phyloP scores from a whole-genome alignment of 2,797 vertebrate genomes.

The Poecilia picta region DNA sequence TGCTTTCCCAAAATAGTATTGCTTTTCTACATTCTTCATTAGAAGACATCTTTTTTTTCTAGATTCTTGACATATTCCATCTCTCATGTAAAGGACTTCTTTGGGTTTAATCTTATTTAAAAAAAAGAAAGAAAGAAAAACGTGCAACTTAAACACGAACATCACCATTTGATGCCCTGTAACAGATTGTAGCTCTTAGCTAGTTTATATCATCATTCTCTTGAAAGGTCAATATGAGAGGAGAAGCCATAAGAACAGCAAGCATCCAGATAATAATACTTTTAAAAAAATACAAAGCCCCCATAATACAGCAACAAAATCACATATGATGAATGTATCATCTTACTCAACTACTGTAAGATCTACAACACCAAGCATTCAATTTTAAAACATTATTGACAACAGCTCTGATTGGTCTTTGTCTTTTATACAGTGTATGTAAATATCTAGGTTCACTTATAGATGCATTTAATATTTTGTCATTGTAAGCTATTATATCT shows the following conservation, averaged over 20 bases:
- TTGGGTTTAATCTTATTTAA: not conserved
- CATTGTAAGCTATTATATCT: not conserved
- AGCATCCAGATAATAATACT: not conserved
- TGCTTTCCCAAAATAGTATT: not conserved
- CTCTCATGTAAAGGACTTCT: not conserved
- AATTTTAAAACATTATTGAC: not conserved
- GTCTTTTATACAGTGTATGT: not conserved
- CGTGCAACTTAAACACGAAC: not conserved
- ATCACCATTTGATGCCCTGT: not conserved
- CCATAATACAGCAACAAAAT: not conserved
- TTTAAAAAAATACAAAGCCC: not conserved
- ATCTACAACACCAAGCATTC: not conserved
- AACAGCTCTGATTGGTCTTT: not conserved
- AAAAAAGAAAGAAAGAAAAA: not conserved
- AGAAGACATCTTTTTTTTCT: not conserved
- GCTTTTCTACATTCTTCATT: not conserved
- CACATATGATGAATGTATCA: not conserved
- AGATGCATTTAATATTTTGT: not conserved
- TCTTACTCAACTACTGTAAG: not conserved
- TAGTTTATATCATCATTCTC: not conserved
- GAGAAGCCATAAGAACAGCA: not conserved
- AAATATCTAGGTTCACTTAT: not conserved
- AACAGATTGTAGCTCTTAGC: not conserved
- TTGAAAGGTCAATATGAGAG: not conserved
- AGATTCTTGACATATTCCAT: not conserved